phyloP scores from a whole-genome alignment of 2,797 vertebrate genomes.

The Protonibea diacanthus region DNA sequence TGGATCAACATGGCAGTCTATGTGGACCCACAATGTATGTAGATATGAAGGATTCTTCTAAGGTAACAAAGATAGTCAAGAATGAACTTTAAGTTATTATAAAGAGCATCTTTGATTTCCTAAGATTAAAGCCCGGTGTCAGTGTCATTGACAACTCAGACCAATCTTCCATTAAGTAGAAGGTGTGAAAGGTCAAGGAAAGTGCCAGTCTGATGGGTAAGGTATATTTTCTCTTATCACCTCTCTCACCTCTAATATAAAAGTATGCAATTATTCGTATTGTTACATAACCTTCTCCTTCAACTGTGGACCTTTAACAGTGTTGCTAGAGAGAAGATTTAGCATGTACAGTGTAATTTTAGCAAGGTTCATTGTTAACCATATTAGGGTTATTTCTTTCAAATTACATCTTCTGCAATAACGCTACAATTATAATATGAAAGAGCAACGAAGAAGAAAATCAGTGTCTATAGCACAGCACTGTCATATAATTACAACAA shows the following conservation, averaged over 20 bases:
- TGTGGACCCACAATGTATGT: too few species aligned
- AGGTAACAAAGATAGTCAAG: neutral
- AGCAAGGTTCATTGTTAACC: neutral
- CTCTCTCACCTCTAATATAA: conserved; percentile 5
- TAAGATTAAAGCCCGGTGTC: neutral
- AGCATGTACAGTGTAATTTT: conserved; percentile 12
- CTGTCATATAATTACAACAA: neutral
- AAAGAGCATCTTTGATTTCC: neutral
- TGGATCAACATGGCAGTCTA: too few species aligned
- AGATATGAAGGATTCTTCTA: too few species aligned
- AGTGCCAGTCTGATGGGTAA: neutral
- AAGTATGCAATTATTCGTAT: conserved; percentile 6
- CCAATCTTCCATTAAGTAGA: neutral
- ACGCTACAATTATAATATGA: neutral
- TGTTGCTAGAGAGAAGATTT: conserved; percentile 12
- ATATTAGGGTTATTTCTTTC: conserved; percentile 20
- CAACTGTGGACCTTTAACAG: neutral
- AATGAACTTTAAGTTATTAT: neutral
- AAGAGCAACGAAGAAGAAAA: conserved; percentile 3
- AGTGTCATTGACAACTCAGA: neutral
- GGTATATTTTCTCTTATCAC: neutral
- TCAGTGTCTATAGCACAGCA: neutral
- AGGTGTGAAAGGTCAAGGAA: neutral
- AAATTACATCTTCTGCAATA: conserved; percentile 18
- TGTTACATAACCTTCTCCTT: conserved; percentile 4